phyloP scores from a whole-genome alignment of 2,113 vertebrate species.

The Alectura lathami region DNA sequence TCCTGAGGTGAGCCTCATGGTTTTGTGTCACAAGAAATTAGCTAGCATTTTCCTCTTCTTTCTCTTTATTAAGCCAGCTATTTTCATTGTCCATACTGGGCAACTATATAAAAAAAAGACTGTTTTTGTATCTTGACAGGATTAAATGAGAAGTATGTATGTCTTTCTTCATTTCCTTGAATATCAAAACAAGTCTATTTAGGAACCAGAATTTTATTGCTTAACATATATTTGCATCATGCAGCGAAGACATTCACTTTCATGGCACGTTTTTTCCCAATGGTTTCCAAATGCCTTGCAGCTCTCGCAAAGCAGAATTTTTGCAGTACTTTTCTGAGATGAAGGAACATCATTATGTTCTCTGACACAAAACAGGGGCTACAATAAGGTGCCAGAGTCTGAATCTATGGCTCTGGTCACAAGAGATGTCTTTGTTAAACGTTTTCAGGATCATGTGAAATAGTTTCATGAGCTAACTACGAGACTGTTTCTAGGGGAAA shows the following conservation, averaged over 20 bases:
- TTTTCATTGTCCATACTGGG: conserved; percentile 46
- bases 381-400: background rate
- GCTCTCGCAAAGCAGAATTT: conserved; percentile 11
- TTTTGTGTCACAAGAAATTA: conserved; percentile 7
- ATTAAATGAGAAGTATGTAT: conserved; percentile 49
- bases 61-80: conserved; percentile 44
- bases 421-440: background rate
- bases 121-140: conserved; percentile 52
- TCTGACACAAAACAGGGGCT: background rate
- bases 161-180: conserved; percentile 55
- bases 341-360: conserved; percentile 16
- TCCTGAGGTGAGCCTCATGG: background rate
- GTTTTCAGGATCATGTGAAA: background rate
- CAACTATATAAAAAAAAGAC: conserved; percentile 47
- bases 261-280: conserved; percentile 48
- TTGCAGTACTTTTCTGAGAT: conserved; percentile 16
- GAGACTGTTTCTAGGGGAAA: background rate
- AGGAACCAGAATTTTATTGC: conserved; percentile 55
- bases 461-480: background rate
- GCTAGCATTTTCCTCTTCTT: background rate
- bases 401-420: background rate
- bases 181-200: conserved; percentile 68
- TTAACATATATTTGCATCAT: conserved; percentile 56
- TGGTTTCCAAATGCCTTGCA: conserved; percentile 51
- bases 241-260: conserved; percentile 52